These are phyloP conservation scores for Heteronetta atricapilla DNA, from an alignment of 2,113 vertebrate genomes.

Conservation along the genomic window DNA sequence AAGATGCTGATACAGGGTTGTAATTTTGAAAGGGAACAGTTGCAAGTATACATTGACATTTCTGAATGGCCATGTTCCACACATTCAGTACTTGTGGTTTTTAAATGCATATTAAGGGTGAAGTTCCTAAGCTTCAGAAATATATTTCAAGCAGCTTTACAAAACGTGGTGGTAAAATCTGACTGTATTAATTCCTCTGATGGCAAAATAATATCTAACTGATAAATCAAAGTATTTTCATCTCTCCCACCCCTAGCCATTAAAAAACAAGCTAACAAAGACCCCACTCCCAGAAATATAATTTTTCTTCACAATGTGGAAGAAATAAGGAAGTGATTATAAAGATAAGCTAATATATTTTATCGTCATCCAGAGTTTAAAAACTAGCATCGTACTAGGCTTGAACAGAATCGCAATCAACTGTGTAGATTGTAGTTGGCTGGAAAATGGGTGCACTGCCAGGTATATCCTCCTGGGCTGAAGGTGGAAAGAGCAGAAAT, in stretches of 20 bases:
- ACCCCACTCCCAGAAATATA: neutral
- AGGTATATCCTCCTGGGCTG: neutral
- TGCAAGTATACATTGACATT: neutral
- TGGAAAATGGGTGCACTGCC: neutral
- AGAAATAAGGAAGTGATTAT: conserved; percentile 23
- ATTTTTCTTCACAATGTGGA: neutral
- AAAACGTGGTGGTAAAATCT: neutral
- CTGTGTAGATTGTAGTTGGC: neutral
- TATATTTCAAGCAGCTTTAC: neutral
- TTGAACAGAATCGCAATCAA: conserved; percentile 2
- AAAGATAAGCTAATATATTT: conserved; percentile 13
- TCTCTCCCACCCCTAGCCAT: neutral
- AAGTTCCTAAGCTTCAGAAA: neutral
- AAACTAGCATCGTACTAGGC: neutral
- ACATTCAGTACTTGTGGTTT: neutral
- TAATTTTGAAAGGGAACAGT: neutral
- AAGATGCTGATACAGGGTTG: neutral
- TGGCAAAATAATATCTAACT: neutral
- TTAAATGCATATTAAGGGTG: neutral
- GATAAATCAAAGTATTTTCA: neutral
- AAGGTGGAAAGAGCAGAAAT: neutral
- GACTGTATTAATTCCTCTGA: conserved; percentile 2
- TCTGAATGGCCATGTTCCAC: neutral
- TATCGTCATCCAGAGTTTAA: neutral
- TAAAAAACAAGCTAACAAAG: neutral